These are phyloP conservation scores for Pelvicachromis taeniatus DNA, from an alignment of 2,113 vertebrate species.

Conservation along the genomic window DNA sequence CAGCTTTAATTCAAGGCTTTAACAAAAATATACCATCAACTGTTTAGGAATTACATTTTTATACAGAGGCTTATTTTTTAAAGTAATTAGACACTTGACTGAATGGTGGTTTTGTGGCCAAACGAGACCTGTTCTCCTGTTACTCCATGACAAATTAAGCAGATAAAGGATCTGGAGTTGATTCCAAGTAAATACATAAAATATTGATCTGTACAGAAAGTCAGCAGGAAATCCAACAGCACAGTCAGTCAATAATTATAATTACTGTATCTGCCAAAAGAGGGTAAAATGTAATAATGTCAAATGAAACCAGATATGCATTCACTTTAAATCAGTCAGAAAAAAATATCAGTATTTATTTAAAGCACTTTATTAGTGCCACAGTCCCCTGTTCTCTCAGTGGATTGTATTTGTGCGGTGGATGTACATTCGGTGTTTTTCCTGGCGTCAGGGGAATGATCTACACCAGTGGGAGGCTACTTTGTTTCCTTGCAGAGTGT, in stretches of 20 bases:
- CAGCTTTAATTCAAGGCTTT: background rate
- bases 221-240: background rate
- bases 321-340: background rate
- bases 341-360: background rate
- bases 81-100: background rate
- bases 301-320: background rate
- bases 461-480: slow-evolving; percentile 43
- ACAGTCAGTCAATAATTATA: background rate
- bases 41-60: background rate
- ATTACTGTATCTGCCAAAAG: background rate
- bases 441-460: slow-evolving; percentile 49
- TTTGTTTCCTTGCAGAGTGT: slow-evolving; percentile 62
- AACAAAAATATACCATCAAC: background rate
- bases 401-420: slow-evolving; percentile 22
- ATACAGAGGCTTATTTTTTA: background rate
- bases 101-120: background rate
- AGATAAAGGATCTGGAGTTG: background rate
- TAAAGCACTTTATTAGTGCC: background rate
- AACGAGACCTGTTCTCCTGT: background rate
- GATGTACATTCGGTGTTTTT: slow-evolving; percentile 20
- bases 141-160: background rate
- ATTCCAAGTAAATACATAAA: background rate
- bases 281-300: background rate
- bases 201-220: background rate
- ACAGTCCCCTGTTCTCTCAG: background rate